phyloP scores from a whole-genome alignment of 2,888 invertebrate species.

The Amphiduros pacificus region DNA sequence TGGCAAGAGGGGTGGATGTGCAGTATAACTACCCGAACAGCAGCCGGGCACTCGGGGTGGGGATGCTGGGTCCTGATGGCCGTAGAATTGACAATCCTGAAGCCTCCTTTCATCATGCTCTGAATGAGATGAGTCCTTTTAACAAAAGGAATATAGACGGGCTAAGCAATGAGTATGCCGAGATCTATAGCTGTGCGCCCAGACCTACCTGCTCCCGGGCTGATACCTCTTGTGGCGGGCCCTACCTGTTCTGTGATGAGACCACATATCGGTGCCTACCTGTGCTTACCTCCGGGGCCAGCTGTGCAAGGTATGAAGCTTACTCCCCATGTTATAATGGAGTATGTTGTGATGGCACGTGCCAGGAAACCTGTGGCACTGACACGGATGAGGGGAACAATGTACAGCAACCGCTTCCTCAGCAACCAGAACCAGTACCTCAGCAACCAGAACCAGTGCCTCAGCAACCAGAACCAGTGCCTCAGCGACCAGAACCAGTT shows the following conservation, averaged over 20 bases:
- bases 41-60: constrained; percentile 1
- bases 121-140: background rate
- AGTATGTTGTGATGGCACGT: background rate
- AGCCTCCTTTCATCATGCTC: background rate
- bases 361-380: background rate
- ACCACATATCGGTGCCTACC: background rate
- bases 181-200: background rate
- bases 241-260: background rate
- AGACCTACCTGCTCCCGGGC: background rate
- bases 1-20: background rate
- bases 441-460: too few species aligned
- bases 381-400: too few species aligned
- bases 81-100: background rate
- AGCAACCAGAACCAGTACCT: too few species aligned
- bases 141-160: background rate
- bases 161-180: background rate
- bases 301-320: background rate
- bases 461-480: too few species aligned
- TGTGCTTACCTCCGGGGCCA: background rate
- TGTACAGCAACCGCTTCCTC: too few species aligned
- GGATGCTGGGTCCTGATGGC: background rate
- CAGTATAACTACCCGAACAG: background rate
- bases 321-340: background rate
- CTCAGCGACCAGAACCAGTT: too few species aligned
- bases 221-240: background rate